These are phyloP conservation scores for Acanthochromis polyacanthus DNA, from an alignment of 2,113 vertebrate genomes.

Conservation along the genomic window DNA sequence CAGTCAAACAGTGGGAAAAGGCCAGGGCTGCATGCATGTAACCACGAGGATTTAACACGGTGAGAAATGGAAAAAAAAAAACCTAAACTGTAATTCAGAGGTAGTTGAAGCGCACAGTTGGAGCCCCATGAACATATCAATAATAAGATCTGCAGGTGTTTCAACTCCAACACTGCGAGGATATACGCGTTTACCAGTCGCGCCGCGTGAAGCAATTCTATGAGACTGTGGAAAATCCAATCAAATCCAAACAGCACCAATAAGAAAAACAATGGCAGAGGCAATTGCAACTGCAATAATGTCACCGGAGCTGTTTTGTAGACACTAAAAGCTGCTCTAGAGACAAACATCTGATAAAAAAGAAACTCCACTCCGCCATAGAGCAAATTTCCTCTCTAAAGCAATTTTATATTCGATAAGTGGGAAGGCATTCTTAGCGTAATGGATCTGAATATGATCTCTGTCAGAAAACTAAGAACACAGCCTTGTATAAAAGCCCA, in stretches of 20 bases:
- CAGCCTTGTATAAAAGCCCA: slow-evolving; percentile 68
- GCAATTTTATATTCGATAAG: slow-evolving; percentile 86
- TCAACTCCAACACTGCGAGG: slow-evolving; percentile 59
- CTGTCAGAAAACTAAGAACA: slow-evolving; percentile 83
- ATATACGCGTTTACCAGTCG: slow-evolving; percentile 49
- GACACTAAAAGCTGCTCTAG: slow-evolving; percentile 81
- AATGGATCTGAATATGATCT: slow-evolving; percentile 87
- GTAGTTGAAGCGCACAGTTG: slow-evolving; percentile 30
- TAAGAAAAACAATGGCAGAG: slow-evolving; percentile 77
- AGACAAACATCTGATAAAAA: slow-evolving; percentile 85
- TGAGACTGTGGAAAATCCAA: slow-evolving; percentile 74
- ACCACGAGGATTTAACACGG: slow-evolving; percentile 6
- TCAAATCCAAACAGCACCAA: slow-evolving; percentile 80
- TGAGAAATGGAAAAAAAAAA: slow-evolving; percentile 25
- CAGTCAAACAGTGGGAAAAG: background rate
- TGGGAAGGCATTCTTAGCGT: slow-evolving; percentile 82
- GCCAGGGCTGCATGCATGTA: background rate
- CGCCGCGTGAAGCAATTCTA: slow-evolving; percentile 71
- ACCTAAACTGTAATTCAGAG: slow-evolving; percentile 40
- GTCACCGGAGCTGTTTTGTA: slow-evolving; percentile 74
- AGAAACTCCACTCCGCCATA: slow-evolving; percentile 77
- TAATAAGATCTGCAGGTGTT: slow-evolving; percentile 75
- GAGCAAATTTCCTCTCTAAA: slow-evolving; percentile 85
- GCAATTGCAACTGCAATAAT: slow-evolving; percentile 79
- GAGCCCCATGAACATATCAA: slow-evolving; percentile 52